A percentile compares a stretch with the other conserved stretches of the same genome.
Conservation (phyloP, 2,888 invertebrate species). For the Heliconius hortense region DNA sequence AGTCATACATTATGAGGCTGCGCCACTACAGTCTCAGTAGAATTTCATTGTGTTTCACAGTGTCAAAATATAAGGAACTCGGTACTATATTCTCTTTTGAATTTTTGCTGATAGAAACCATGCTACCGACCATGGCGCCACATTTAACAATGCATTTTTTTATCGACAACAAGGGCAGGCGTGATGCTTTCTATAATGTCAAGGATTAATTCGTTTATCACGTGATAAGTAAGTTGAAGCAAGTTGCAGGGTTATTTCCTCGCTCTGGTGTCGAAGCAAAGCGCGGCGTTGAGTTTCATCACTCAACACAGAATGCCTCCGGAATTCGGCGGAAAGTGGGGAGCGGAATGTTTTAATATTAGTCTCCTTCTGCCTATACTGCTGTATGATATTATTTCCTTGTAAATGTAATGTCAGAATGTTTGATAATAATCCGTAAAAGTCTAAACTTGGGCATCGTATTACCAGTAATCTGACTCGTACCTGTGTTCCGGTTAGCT, state of each 20-base stretch:
- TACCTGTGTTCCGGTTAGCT: conserved; percentile 47
- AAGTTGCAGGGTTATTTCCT: too few relatives aligned
- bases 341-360: too few relatives aligned
- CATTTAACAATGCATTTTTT: too few relatives aligned
- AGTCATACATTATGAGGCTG: not conserved
- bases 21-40: not conserved
- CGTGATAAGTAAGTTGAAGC: not conserved
- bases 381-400: not conserved
- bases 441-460: conserved; percentile 33
- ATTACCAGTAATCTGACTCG: conserved; percentile 41
- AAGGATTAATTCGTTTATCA: not conserved
- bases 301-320: too few relatives aligned
- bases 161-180: too few relatives aligned
- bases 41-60: not conserved
- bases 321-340: too few relatives aligned
- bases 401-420: conserved; percentile 2
- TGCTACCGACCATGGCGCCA: not conserved
- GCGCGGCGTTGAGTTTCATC: too few relatives aligned
- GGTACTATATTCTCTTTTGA: not conserved
- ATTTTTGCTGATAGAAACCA: not conserved
- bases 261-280: too few relatives aligned
- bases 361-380: too few relatives aligned
- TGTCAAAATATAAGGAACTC: not conserved
- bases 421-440: conserved; percentile 28
- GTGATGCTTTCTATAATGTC: too few relatives aligned